Evolutionary conservation across 2,797 vertebrate genomes (phyloP), one percentile per base, ranked within the genome.

Genomic region (Notoglanidium macrostoma): DNA sequence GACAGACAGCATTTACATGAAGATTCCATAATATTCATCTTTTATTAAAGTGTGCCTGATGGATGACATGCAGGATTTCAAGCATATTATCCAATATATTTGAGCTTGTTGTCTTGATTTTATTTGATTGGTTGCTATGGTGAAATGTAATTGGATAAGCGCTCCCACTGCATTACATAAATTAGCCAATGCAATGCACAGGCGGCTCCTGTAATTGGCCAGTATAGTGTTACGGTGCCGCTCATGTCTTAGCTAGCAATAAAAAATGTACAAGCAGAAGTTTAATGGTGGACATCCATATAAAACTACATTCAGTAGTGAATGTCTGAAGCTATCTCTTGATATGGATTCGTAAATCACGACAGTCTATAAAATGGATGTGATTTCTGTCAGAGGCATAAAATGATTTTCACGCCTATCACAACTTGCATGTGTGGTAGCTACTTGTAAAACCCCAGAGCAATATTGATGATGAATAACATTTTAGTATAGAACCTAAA

Each of bases 301-400:
- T 61, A 61, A 80, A 80, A 12, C 55, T 80, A 44, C 55, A 78
- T 32, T 54, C 26, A 46, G 40, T 23, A 65, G 26, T 82, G 12
- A 82, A 81, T 65, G 15, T 65, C 26, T 46, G 4, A 44, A 11
- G 55, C 40, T 49, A 65, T 82, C 40, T 63, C 26, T n/a, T 83
- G 61, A 83, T 32, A 21, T 51, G 61, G 26, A 15, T 51, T 83
- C 5, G 32, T 67, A 83, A 83, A 49, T 40, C 61, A 65, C 21
- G n/a, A 59, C 21, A 51, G 61, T 32, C 40, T 82, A n/a, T 46
- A 49, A 23, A 82, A 65, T 67, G 5, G 0, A 82, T 65, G 51
- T 32, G 44, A 67, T 81, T 67, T 82, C 59, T 65, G 59, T 65
- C 23, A 46, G 79, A 49, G 79, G 4, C 55, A 80, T 61, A 59